Base-by-base conservation (phyloP, 2,888 invertebrate genomes). In the Crematogaster levior region DNA sequence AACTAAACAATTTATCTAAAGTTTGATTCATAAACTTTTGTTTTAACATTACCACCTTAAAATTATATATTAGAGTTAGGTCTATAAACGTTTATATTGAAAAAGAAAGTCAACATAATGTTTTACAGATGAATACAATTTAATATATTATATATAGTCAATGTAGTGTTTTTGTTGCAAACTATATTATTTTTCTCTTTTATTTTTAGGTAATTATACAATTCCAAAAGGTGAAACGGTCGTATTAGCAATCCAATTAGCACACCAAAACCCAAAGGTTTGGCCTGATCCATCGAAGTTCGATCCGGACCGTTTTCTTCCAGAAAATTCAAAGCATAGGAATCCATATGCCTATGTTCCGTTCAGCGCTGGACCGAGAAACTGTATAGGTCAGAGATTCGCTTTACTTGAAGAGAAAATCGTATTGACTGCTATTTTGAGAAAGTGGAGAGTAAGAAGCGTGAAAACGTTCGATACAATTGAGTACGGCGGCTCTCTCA, bases 261-360 rank as follows among this genome's bases (percentile, higher is more conserved):
- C 95, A 53, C 95, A 95, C 88, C 94, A 95, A 37, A 94, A 95
- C 89, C 94, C 95, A 1, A 92, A 93, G 2, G 90, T 95, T 46
- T 96, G 95, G 90, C 94, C 95, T 6, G 91, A 96, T 63, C 95
- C 96, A n/a, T 90, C 94, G 48, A 93, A 91, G 83, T 95, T 95
- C 84, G 94, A 95, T 87, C 95, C 95, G 1, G 95, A 95, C 48
- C 89, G 95, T 83, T 95, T 95, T 90, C 88, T 94, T 40, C 94
- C 94, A 0, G 94, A 95, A 87, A 94, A 94, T 65, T 85, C 81
- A 0, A 81, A 80, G 61, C 85, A 83, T 10, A 87, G 92, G 73
- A 92, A 93, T 87, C 91, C 92, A 0, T 94, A 91, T 66, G 91
- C 92, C 0, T 94, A 92, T 51, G 37, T 93, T 37, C 94, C 94